phyloP scores from a whole-genome alignment of 2,113 vertebrate species.

The Callocephalon fimbriatum region DNA sequence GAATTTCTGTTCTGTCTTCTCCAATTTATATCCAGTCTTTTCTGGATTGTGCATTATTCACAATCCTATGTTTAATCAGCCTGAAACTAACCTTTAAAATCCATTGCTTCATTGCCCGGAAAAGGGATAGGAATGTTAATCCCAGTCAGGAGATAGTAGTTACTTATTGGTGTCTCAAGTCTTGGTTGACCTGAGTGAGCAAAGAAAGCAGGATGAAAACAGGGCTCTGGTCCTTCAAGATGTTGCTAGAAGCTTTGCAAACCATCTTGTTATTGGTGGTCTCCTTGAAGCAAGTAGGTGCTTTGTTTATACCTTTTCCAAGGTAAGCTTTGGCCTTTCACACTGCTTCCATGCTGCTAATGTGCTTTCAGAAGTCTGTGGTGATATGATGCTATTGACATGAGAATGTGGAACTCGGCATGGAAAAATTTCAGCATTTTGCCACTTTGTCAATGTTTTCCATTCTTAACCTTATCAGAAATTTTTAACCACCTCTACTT shows the following conservation, averaged over 20 bases:
- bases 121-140: neutral
- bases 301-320: neutral
- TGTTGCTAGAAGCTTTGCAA: neutral
- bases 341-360: neutral
- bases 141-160: neutral
- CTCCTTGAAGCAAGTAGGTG: neutral
- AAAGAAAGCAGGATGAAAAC: neutral
- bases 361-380: rapidly evolving
- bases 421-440: neutral
- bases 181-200: neutral
- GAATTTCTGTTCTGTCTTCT: neutral
- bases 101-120: neutral
- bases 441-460: slow-evolving; percentile 1
- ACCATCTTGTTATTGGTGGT: neutral
- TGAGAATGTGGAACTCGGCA: neutral
- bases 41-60: neutral
- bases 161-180: neutral
- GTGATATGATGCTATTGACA: neutral
- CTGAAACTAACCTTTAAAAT: neutral
- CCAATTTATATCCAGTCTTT: neutral
- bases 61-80: neutral
- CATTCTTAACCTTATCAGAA: neutral
- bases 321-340: neutral
- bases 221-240: neutral
- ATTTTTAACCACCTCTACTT: slow-evolving; percentile 36